A percentile compares a stretch with the other conserved stretches of the same genome.
These are phyloP conservation scores for Cepaea nemoralis DNA, from an alignment of 1,140 invertebrate species.

Conservation along the genomic window DNA sequence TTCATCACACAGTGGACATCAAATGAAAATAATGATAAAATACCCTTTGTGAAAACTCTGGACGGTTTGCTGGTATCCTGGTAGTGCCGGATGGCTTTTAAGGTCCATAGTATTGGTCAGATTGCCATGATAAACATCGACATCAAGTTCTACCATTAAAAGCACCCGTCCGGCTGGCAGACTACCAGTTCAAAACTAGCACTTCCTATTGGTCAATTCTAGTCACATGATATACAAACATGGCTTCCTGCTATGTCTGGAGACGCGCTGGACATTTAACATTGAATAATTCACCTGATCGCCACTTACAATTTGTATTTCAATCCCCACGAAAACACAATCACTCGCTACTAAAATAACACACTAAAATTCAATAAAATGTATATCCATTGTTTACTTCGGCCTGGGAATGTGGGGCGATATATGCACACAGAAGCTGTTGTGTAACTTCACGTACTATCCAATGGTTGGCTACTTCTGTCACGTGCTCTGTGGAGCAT, in stretches of 20 bases:
- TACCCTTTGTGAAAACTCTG: constrained; percentile 68
- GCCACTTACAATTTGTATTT: background rate
- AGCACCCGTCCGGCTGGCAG: constrained; percentile 9
- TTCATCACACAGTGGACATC: background rate
- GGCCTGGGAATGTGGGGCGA: too few species aligned
- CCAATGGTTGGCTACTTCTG: too few species aligned
- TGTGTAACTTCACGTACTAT: too few species aligned
- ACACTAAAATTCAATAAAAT: too few species aligned
- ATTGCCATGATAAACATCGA: constrained; percentile 63
- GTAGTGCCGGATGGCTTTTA: constrained; percentile 71
- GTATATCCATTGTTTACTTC: too few species aligned
- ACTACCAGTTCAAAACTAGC: constrained; percentile 57
- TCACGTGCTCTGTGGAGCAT: too few species aligned
- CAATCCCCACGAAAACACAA: too few species aligned
- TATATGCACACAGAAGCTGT: too few species aligned
- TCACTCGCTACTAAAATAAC: too few species aligned
- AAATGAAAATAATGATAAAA: constrained; percentile 66
- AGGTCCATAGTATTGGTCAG: constrained; percentile 69
- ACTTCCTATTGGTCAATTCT: constrained; percentile 66
- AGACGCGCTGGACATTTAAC: background rate
- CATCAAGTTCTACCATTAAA: constrained; percentile 61
- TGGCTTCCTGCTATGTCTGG: constrained; percentile 15
- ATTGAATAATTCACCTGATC: background rate
- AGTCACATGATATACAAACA: constrained; percentile 63
- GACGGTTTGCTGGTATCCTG: constrained; percentile 68